Conservation (phyloP, 2,797 vertebrate genomes). For the Sebastes variabilis region DNA sequence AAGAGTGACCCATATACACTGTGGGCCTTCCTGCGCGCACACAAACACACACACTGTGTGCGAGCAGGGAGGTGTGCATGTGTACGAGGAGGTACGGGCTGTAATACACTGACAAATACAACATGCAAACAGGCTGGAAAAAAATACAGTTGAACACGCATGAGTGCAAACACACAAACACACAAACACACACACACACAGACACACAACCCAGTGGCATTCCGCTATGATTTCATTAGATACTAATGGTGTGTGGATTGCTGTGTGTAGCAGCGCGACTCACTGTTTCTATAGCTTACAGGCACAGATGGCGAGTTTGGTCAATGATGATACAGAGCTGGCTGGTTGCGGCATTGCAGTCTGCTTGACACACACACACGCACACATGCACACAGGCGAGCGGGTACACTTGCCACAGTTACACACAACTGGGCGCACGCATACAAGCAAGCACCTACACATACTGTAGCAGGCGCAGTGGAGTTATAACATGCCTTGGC, state of each 20-base stretch:
- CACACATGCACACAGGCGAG: background rate
- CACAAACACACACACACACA: background rate
- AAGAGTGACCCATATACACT: conserved; percentile 67
- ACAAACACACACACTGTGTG: conserved; percentile 23
- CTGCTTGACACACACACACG: conserved; percentile 15
- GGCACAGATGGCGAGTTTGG: conserved; percentile 70
- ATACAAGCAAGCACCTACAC: conserved; percentile 43
- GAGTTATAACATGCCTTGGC: conserved; percentile 58
- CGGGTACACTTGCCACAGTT: conserved; percentile 15
- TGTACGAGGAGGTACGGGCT: background rate
- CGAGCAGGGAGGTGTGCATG: background rate
- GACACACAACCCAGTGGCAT: background rate
- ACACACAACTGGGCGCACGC: conserved; percentile 39
- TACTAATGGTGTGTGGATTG: conserved; percentile 30
- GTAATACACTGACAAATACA: background rate
- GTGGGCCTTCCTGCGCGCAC: conserved; percentile 16
- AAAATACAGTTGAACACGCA: background rate
- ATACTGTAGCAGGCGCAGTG: conserved; percentile 33
- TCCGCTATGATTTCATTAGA: conserved; percentile 18
- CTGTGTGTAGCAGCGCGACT: conserved; percentile 42
- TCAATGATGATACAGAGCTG: conserved; percentile 63
- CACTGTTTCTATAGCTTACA: conserved; percentile 58
- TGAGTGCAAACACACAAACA: background rate
- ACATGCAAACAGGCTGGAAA: conserved; percentile 4
- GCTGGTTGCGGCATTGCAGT: conserved; percentile 63